Conservation (phyloP, 2,113 vertebrate species). For the Tyrannus savana region DNA sequence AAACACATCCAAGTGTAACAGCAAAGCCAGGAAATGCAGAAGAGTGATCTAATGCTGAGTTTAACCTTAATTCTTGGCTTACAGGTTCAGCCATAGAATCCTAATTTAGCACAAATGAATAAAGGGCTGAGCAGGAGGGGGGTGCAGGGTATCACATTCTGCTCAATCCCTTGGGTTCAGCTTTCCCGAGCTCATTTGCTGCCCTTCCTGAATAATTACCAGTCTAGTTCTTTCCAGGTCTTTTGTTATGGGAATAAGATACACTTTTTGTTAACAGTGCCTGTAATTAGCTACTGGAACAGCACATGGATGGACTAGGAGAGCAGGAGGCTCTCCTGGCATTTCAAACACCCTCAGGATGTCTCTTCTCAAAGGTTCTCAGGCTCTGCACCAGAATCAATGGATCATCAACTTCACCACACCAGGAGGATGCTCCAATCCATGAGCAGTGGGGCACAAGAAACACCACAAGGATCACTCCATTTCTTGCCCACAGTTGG, state of each 20-base stretch:
- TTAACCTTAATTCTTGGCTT: not conserved
- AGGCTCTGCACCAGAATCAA: not conserved
- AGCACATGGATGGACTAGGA: not conserved
- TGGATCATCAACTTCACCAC: not conserved
- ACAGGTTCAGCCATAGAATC: not conserved
- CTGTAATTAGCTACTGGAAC: not conserved
- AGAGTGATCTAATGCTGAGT: not conserved
- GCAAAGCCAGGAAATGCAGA: not conserved
- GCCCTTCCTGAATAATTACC: slow-evolving; percentile 5
- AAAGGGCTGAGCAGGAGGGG: not conserved
- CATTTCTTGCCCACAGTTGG: not conserved
- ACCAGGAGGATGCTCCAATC: not conserved
- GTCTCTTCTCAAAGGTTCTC: not conserved
- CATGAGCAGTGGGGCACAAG: not conserved
- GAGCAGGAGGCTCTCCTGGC: not conserved
- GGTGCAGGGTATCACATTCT: not conserved
- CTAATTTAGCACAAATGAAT: not conserved
- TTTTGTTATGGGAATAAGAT: slow-evolving; percentile 25
- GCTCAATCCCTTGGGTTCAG: not conserved
- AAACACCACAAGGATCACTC: not conserved
- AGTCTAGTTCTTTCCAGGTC: not conserved
- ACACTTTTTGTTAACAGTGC: not conserved
- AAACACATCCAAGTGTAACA: not conserved
- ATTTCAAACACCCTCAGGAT: not conserved
- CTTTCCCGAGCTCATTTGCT: slow-evolving; percentile 1